These are phyloP conservation scores for Caenorhabditis virilis DNA, from an alignment of 2,888 invertebrate genomes.

Conservation along the genomic window DNA sequence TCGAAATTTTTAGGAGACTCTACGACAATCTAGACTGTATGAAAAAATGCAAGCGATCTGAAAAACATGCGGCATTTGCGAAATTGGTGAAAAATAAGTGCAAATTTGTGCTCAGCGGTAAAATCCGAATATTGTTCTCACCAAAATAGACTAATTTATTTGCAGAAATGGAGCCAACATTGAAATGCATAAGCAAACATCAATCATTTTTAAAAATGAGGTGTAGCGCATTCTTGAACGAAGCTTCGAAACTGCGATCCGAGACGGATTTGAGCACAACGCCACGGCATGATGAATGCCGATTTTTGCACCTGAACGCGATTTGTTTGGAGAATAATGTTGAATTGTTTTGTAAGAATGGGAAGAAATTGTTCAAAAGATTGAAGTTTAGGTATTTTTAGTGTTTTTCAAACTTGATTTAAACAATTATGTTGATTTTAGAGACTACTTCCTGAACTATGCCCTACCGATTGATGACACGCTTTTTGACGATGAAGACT, in stretches of 20 bases:
- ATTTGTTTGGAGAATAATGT: constrained; percentile 55
- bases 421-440: constrained; percentile 5
- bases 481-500: constrained; percentile 54
- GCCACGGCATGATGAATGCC: constrained; percentile 32
- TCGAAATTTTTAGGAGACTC: constrained; percentile 39
- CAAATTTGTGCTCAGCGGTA: constrained; percentile 35
- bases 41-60: constrained; percentile 39
- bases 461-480: constrained; percentile 47
- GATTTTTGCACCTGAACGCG: constrained; percentile 48
- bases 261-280: constrained; percentile 25
- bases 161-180: constrained; percentile 45
- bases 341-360: constrained; percentile 42
- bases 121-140: no score
- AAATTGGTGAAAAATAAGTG: constrained; percentile 43
- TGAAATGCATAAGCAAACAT: constrained; percentile 50
- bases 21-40: constrained; percentile 50
- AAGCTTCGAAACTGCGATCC: constrained; percentile 38
- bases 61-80: constrained; percentile 36
- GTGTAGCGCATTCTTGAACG: constrained; percentile 52
- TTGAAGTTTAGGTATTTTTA: constrained; percentile 32
- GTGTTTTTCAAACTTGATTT: not conserved
- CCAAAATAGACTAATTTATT: not conserved
- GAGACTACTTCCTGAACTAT: constrained; percentile 53
- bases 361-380: constrained; percentile 38
- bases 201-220: constrained; percentile 49